Evolutionary conservation across 1,140 invertebrate species (phyloP), one percentile per base, ranked within the genome.

Genomic region (Pseudomyrmex sp.): DNA sequence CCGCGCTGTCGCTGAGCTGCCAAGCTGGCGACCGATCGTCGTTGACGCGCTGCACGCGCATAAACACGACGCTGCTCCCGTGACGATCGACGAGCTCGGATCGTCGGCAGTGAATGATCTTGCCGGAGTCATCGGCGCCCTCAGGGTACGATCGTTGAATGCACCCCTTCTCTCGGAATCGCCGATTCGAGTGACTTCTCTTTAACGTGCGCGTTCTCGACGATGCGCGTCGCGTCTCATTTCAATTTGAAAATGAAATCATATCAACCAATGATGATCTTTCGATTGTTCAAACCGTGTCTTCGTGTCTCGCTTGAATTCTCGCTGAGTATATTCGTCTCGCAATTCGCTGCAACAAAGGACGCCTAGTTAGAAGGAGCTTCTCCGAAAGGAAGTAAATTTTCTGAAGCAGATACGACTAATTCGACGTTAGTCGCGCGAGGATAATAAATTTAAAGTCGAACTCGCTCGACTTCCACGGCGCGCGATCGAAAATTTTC

Each of bases 81-180:
- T 59, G 52, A 77, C 77, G 62, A 77, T 75, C 87, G 87, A 72
- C 85, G 82, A 82, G 83, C 83, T 82, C 75, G 83, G 48, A 26
- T 85, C 85, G 74, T 72, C 82, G 72, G 23, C 54, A 61, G 52
- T 35, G 79, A 63, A 59, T 23, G 23, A 61, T 69, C 69, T 68
- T 79, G 59, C 59, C 48, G 85, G 68, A 89, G 83, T 85, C 88
- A 90, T 90, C 88, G 80, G 88, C 87, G 23, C 26, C 50, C 35
- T 35, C 59, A 8, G 50, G n/a, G 5, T 85, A 20, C 69, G 58
- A 63, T 35, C 35, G 15, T n/a, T 52, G 50, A 20, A 62, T 2
- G 1, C 59, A 54, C 61, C 73, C 52, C 26, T 66, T n/a, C n/a
- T 26, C 35, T 35, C 23, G 26, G 48, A 58, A n/a, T 62, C 61